phyloP scores from a whole-genome alignment of 1,140 invertebrate genomes.

The Liolophura sinensis region DNA sequence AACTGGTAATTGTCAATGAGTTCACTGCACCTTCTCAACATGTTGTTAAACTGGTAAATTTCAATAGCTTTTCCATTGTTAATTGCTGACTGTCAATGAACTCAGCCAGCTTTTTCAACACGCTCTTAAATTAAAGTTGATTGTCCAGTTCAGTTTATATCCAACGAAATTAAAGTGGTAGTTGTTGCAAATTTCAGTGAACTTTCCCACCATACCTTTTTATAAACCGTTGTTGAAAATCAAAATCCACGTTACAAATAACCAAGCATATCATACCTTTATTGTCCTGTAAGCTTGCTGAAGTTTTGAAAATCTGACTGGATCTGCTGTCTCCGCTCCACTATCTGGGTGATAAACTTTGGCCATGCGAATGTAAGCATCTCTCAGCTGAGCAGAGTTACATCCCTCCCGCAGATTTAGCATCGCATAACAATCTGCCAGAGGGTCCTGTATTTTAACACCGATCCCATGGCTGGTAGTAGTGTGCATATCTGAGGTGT shows the following conservation, averaged over 20 bases:
- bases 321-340: slow-evolving; percentile 67
- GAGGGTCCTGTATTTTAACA: slow-evolving; percentile 10
- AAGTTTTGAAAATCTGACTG: slow-evolving; percentile 72
- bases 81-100: no score
- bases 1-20: no score
- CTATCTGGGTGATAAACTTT: slow-evolving; percentile 85
- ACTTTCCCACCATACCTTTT: background rate
- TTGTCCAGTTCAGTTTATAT: no score
- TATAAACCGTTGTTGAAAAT: no score
- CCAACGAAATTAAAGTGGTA: no score
- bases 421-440: slow-evolving; percentile 24
- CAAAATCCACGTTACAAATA: background rate
- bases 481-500: no score
- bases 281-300: slow-evolving; percentile 65
- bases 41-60: no score
- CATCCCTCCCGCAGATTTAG: slow-evolving; percentile 70
- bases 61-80: no score
- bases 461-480: background rate
- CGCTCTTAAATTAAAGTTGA: no score
- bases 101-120: no score
- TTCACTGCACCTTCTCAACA: no score
- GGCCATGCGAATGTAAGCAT: slow-evolving; percentile 74
- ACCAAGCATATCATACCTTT: slow-evolving; percentile 21
- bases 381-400: slow-evolving; percentile 71
- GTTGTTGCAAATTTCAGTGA: background rate